A percentile compares a stretch with the other conserved stretches of the same genome.
These are phyloP conservation scores for Mamestra configurata DNA, from an alignment of 1,140 invertebrate species.

Conservation along the genomic window DNA sequence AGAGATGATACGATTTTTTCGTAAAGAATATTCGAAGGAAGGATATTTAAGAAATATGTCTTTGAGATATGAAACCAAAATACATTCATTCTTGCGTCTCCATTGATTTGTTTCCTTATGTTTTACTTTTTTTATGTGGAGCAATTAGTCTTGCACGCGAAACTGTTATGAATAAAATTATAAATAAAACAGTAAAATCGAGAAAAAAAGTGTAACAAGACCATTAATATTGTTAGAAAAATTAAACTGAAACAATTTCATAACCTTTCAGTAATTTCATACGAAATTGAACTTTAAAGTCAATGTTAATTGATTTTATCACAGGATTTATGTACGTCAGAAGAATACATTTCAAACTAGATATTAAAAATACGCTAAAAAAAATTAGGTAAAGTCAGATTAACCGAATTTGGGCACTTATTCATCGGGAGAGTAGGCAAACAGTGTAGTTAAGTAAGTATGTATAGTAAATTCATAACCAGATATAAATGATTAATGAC, in stretches of 20 bases:
- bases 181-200: slow-evolving; percentile 7
- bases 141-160: slow-evolving; percentile 11
- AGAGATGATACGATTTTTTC: slow-evolving; percentile 58
- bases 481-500: slow-evolving; percentile 17
- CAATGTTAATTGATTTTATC: too few species aligned
- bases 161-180: slow-evolving; percentile 40
- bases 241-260: not conserved
- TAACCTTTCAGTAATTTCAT: not conserved
- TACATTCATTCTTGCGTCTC: not conserved
- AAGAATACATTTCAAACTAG: too few species aligned
- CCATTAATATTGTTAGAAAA: not conserved
- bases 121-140: not conserved
- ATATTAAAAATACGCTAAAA: too few species aligned
- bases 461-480: slow-evolving; percentile 13
- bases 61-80: not conserved
- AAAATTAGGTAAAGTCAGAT: too few species aligned
- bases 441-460: not conserved
- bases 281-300: not conserved
- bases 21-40: not conserved
- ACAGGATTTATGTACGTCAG: too few species aligned
- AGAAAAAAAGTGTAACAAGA: slow-evolving; percentile 1
- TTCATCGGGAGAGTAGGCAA: not conserved
- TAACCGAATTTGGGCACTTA: too few species aligned
- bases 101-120: slow-evolving; percentile 3
- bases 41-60: slow-evolving; percentile 15